Evolutionary conservation across 2,113 vertebrate genomes (phyloP), one percentile per base, ranked within the genome.

Genomic region (Himantopus leucocephalus): DNA sequence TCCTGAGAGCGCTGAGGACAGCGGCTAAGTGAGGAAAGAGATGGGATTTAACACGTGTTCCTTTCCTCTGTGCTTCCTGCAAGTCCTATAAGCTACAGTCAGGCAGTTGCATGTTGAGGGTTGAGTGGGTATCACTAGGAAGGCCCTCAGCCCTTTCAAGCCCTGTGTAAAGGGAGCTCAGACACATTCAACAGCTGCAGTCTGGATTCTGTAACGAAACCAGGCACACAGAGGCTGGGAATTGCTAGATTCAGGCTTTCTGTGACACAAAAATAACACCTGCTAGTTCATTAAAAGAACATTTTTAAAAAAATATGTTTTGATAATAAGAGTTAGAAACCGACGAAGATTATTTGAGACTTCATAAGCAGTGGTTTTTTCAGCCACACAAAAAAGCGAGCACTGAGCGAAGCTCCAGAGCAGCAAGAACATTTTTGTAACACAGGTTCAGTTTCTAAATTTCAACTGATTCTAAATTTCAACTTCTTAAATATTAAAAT

Each of bases 1-100:
- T 56, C 26, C 67, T 4, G 6, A 35, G 1, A n/a, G 34, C 0
- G 0, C 60, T 56, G 59, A 64, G 62, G 17, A 41, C 3, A 27
- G 30, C 15, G 52, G 79, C n/a, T 12, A 20, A 41, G 12, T 9
- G 67, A 85, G 73, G 45, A 18, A 26, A 70, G 63, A 50, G 30
- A 56, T 27, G 48, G 39, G 29, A 80, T 45, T 72, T 64, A 34
- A 84, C 76, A 55, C 27, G 19, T 23, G 20, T 7, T 52, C 53
- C 67, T 80, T 34, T n/a, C 22, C 45, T 72, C 23, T 32, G 39
- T 71, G 32, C 6, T 37, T 43, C n/a, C 43, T 78, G 0, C 16
- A 48, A 21, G 26, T 13, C 72, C 83, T 37, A 6, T 9, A 19
- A 73, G 24, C 56, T 85, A 52, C 86, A 62, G n/a, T 9, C 64